Evolutionary conservation across 1,140 invertebrate genomes (phyloP).

Genomic region (Mactra quadrangularis): DNA sequence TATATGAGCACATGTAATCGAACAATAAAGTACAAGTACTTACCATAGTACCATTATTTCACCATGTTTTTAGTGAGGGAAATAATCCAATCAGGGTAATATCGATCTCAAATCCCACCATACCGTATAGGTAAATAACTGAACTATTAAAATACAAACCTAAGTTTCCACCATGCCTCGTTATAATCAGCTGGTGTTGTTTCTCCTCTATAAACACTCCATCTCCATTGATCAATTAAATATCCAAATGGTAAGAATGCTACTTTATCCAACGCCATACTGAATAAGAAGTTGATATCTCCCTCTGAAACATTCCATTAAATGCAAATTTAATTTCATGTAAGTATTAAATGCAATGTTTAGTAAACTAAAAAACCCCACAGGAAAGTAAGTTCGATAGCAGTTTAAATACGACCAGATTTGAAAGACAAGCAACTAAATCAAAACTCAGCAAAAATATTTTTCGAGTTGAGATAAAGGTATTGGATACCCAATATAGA

Average conservation of each 20-base stretch:
- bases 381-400: not conserved
- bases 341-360: not conserved
- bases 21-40: no score
- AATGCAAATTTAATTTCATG: slow-evolving; percentile 2
- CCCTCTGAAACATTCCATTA: slow-evolving; percentile 84
- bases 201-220: slow-evolving; percentile 91
- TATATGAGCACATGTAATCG: no score
- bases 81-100: no score
- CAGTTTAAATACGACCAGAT: no score
- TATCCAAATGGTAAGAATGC: slow-evolving; percentile 94
- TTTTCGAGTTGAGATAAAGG: no score
- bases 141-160: slow-evolving; percentile 65
- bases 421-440: no score
- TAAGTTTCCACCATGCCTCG: slow-evolving; percentile 82
- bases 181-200: slow-evolving; percentile 78
- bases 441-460: no score
- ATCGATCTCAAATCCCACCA: no score
- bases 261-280: slow-evolving; percentile 93
- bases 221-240: slow-evolving; percentile 93
- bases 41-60: no score
- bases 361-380: not conserved
- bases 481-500: no score
- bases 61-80: no score
- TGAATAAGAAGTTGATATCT: slow-evolving; percentile 93
- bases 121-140: no score